Conservation (phyloP, 2,888 invertebrate genomes). For the Ectobius pallidus region DNA sequence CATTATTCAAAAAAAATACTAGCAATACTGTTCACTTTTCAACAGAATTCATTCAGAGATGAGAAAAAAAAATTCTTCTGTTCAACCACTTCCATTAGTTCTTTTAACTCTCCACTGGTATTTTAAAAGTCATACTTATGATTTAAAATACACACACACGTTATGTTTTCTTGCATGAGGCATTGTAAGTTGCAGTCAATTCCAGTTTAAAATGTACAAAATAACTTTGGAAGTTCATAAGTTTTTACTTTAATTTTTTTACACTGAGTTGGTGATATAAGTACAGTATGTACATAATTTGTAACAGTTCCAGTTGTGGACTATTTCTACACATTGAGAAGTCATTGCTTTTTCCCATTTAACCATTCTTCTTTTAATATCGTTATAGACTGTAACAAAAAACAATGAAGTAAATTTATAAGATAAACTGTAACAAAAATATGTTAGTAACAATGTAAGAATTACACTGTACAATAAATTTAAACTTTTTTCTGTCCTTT, state of each 20-base stretch:
- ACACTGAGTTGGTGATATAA: constrained; percentile 28
- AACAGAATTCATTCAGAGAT: neutral
- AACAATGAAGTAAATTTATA: neutral
- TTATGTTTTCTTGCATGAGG: neutral
- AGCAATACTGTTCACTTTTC: neutral
- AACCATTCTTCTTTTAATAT: constrained; percentile 35
- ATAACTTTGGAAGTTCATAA: neutral
- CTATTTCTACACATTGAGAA: neutral
- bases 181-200: neutral
- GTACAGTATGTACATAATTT: constrained; percentile 34
- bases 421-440: neutral
- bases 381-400: constrained; percentile 30
- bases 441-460: neutral
- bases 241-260: constrained; percentile 6
- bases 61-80: neutral
- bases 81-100: neutral
- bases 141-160: neutral
- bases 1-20: constrained; percentile 2
- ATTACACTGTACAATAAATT: too few species aligned
- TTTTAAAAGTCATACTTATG: neutral
- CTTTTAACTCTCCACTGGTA: neutral
- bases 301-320: neutral
- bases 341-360: constrained; percentile 32
- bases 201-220: constrained; percentile 8
- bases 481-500: too few species aligned